Conservation (phyloP, 2,797 vertebrate genomes). For the Lutjanus argentimaculatus region DNA sequence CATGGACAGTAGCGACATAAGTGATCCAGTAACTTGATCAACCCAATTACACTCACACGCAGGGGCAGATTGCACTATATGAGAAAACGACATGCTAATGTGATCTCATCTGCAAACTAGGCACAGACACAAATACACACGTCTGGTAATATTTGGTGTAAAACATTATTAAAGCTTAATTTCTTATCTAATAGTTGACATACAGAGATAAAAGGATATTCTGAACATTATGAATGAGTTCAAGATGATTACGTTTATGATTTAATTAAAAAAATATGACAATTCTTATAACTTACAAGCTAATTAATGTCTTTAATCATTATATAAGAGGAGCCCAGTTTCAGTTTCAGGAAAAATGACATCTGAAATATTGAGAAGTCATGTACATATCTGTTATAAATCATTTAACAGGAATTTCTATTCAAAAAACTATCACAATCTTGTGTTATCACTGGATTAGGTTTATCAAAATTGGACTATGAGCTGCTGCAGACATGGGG, state of each 20-base stretch:
- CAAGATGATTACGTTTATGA: not conserved
- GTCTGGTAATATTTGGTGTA: not conserved
- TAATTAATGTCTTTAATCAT: not conserved
- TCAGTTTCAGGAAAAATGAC: not conserved
- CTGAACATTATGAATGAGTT: not conserved
- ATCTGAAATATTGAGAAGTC: not conserved
- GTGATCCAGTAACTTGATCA: conserved; percentile 53
- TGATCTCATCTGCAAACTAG: conserved; percentile 13
- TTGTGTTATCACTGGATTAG: not conserved
- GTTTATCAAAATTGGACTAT: not conserved
- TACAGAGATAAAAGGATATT: not conserved
- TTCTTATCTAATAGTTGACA: not conserved
- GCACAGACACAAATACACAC: conserved; percentile 7
- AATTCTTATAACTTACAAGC: not conserved
- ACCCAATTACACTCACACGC: conserved; percentile 46
- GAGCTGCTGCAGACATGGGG: not conserved
- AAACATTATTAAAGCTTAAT: not conserved
- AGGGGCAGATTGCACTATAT: conserved; percentile 35
- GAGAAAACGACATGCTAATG: conserved; percentile 27
- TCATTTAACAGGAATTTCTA: not conserved
- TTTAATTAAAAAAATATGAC: not conserved
- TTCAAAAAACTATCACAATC: not conserved
- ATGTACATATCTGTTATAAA: not conserved
- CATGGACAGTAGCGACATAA: conserved; percentile 47
- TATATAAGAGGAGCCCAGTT: not conserved